Base-by-base conservation (phyloP, 2,113 vertebrate genomes). In the Ceratotherium simum region DNA sequence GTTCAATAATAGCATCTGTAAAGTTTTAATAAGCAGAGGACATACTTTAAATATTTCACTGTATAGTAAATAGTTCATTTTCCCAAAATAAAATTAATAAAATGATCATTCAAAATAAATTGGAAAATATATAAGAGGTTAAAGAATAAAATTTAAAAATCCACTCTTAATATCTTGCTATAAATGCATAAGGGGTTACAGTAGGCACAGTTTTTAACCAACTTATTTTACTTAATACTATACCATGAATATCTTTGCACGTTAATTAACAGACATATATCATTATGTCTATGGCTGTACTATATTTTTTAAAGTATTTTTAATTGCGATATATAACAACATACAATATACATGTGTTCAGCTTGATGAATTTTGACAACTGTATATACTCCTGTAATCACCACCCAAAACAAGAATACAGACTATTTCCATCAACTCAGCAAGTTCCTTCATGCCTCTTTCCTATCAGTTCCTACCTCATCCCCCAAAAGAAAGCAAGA, bases 21-120 rank as follows among this genome's bases (percentile, higher is more conserved):
- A 95, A 70, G 13, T 83, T 92, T 95, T 82, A 65, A 51, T 80
- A 90, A 72, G 10, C 10, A 80, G 21, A 39, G 20, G 2, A 39
- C 25, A 69, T 14, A 64, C 10, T 76, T 72, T 85, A 90, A 95
- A 48, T 87, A 82, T 51, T 73, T 82, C 62, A 93, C 7, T 90
- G 31, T n/a, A 90, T 56, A 56, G 4, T 75, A 80, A 81, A 42
- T 69, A 87, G 31, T 51, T 90, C 62, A 78, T 70, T 90, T 81
- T 73, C 82, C 13, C 12, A 46, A 89, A 80, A 86, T 42, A 56
- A 70, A 88, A 79, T 39, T 72, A 82, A 88, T 69, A 62, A 91
- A 85, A 90, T 95, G 17, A 11, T 95, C 27, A 95, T 76, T 90
- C 54, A 83, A 79, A 90, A 89, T 92, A 83, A 42, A 78, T 8